phyloP scores from a whole-genome alignment of 2,888 invertebrate genomes.

The Junonia oenone region DNA sequence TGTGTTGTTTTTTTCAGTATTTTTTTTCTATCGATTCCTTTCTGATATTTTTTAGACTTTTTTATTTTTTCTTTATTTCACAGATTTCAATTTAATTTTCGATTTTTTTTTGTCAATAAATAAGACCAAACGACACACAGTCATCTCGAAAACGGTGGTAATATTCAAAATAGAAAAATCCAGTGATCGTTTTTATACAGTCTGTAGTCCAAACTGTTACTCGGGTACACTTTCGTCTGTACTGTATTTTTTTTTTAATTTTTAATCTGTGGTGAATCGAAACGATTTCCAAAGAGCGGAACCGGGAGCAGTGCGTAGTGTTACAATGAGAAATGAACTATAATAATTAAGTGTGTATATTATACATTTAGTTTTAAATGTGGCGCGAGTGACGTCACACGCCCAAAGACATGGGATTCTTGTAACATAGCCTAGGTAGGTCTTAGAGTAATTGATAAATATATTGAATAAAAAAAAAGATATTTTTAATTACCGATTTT shows the following conservation, averaged over 20 bases:
- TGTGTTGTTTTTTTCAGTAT: neutral
- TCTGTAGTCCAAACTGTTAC: constrained; percentile 7
- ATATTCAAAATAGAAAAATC: neutral
- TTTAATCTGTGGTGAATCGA: constrained; percentile 15
- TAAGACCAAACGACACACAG: neutral
- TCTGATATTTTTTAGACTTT: no score
- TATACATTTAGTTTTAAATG: constrained; percentile 38
- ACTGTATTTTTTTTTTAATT: neutral
- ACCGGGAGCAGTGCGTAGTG: constrained; percentile 55
- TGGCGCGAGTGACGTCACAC: constrained; percentile 21
- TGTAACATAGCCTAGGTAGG: constrained; percentile 68
- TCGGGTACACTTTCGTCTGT: constrained; percentile 13
- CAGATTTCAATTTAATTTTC: neutral
- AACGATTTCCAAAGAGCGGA: constrained; percentile 29
- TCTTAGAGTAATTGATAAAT: constrained; percentile 49
- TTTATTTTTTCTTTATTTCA: no score
- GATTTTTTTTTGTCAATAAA: neutral
- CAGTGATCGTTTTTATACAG: constrained; percentile 11
- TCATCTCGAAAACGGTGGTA: neutral
- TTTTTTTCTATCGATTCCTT: no score
- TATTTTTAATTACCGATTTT: constrained; percentile 66
- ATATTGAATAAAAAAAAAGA: constrained; percentile 64
- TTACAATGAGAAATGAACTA: constrained; percentile 30
- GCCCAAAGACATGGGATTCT: constrained; percentile 34
- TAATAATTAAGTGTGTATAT: constrained; percentile 47